Conservation (phyloP, 2,113 vertebrate genomes). For the Pao palembangensis region DNA sequence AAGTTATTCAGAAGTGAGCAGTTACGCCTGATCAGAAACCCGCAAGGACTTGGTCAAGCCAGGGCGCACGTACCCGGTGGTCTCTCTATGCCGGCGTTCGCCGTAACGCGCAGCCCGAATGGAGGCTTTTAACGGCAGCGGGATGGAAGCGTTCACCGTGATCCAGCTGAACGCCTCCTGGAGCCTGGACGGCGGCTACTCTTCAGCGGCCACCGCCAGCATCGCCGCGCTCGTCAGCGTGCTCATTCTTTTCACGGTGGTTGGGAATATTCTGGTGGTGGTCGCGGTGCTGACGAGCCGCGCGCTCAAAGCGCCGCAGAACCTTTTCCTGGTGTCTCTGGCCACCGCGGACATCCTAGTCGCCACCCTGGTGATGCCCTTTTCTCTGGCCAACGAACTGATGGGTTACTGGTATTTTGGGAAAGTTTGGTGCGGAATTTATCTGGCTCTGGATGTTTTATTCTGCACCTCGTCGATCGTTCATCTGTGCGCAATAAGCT, state of each 20-base stretch:
- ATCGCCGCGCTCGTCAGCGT: constrained; percentile 83
- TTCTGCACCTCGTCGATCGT: constrained; percentile 95
- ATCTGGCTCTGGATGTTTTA: constrained; percentile 88
- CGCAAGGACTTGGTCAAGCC: background rate
- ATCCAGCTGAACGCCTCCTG: constrained; percentile 70
- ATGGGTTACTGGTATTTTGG: constrained; percentile 96
- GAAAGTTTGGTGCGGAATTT: constrained; percentile 89
- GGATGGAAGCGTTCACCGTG: constrained; percentile 68
- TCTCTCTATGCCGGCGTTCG: background rate
- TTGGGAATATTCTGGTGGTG: constrained; percentile 90
- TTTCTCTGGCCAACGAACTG: constrained; percentile 91
- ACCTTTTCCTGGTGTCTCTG: constrained; percentile 91
- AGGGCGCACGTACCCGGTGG: background rate
- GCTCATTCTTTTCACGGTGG: constrained; percentile 87
- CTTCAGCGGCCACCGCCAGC: constrained; percentile 76
- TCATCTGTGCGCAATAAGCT: constrained; percentile 92
- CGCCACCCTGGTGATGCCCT: constrained; percentile 92
- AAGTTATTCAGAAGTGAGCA: too few species aligned
- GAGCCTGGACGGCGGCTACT: constrained; percentile 77
- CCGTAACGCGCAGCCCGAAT: constrained; percentile 48
- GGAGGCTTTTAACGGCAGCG: constrained; percentile 73
- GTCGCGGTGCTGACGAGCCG: constrained; percentile 89
- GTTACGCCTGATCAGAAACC: background rate
- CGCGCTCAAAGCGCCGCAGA: constrained; percentile 88
- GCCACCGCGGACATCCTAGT: constrained; percentile 93